Percentiles rank a stretch among this genome's conserved stretches.
Conservation (phyloP, 2,888 invertebrate genomes). For the Mylabris sibirica region DNA sequence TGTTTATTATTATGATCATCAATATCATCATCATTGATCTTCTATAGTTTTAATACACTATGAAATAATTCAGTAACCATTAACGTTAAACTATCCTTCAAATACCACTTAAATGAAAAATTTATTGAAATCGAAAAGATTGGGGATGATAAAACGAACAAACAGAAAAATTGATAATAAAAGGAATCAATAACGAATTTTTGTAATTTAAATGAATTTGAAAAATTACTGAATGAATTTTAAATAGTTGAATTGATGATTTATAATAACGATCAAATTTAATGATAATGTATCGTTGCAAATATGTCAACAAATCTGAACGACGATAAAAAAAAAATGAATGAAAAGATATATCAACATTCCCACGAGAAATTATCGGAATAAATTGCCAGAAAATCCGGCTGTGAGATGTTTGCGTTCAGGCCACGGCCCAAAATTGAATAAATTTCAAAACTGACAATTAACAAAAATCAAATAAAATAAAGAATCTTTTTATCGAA, state of each 20-base stretch:
- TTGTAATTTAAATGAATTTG: background rate
- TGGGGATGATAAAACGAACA: background rate
- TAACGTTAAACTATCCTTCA: background rate
- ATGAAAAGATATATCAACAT: background rate
- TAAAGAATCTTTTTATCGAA: constrained; percentile 2
- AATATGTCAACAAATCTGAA: constrained; percentile 1
- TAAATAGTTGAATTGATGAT: background rate
- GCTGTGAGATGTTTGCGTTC: background rate
- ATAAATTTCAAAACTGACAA: background rate
- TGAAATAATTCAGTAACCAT: background rate
- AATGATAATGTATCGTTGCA: background rate
- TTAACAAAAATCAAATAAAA: background rate
- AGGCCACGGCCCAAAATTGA: background rate
- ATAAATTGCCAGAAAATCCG: background rate
- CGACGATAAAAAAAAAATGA: background rate
- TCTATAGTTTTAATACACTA: background rate
- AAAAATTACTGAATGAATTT: background rate
- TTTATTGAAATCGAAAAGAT: constrained; percentile 4
- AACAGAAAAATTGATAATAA: background rate
- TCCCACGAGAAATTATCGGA: constrained; percentile 6
- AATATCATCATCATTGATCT: background rate
- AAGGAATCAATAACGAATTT: background rate
- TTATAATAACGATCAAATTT: background rate
- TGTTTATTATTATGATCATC: background rate
- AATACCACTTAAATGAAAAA: background rate